phyloP scores from a whole-genome alignment of 2,113 vertebrate genomes.

The Chrysochloris asiatica region DNA sequence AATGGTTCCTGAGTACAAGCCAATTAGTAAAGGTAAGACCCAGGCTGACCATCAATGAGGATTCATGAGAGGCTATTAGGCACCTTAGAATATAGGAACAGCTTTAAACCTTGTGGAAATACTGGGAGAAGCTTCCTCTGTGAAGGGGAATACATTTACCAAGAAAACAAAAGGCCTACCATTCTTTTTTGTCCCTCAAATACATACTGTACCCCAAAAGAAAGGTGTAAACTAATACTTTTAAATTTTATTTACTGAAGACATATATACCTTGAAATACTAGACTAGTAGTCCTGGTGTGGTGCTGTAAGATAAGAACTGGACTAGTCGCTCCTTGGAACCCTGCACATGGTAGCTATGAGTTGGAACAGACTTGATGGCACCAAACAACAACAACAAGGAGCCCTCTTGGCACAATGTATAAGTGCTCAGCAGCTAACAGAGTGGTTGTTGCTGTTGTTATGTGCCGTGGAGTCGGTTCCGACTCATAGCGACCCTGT shows the following conservation, averaged over 20 bases:
- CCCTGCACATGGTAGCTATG: too few relatives aligned
- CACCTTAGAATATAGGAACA: background rate
- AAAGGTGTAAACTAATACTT: background rate
- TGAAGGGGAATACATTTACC: background rate
- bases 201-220: too few relatives aligned
- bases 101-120: background rate
- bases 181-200: background rate
- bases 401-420: too few relatives aligned
- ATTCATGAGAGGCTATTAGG: background rate
- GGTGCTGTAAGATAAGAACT: too few relatives aligned
- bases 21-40: background rate
- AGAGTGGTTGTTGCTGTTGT: too few relatives aligned
- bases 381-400: too few relatives aligned
- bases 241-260: background rate
- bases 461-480: too few relatives aligned
- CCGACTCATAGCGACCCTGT: too few relatives aligned
- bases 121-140: background rate
- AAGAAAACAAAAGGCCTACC: background rate
- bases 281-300: too few relatives aligned
- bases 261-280: background rate
- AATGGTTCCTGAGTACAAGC: background rate
- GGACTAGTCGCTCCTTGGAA: too few relatives aligned
- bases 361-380: too few relatives aligned
- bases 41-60: background rate
- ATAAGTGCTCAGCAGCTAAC: too few relatives aligned